Evolutionary conservation across 2,797 vertebrate species (phyloP).

Genomic region (Orientallactaga sibirica): DNA sequence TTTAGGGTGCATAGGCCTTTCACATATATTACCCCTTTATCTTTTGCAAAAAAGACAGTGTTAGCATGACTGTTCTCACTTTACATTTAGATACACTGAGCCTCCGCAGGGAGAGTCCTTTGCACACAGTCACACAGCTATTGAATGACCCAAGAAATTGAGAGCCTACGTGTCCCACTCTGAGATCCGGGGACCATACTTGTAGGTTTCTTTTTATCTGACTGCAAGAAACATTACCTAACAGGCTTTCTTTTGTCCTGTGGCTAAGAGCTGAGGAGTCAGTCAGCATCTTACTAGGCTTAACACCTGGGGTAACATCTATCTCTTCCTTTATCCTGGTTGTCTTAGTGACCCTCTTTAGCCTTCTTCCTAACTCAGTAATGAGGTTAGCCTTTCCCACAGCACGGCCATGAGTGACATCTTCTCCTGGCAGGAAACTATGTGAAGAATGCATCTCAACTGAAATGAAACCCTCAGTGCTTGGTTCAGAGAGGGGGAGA

Average conservation of each 20-base stretch:
- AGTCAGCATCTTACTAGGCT: background rate
- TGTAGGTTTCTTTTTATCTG: conserved; percentile 30
- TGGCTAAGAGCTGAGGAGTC: conserved; percentile 12
- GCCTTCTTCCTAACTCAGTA: conserved; percentile 19
- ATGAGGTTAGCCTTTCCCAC: conserved; percentile 22
- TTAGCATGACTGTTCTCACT: background rate
- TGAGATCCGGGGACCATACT: background rate
- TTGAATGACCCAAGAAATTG: background rate
- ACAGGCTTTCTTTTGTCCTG: background rate
- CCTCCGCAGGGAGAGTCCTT: background rate
- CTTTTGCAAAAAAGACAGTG: background rate
- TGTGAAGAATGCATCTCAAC: conserved; percentile 50
- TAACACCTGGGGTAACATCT: conserved; percentile 18
- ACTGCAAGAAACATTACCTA: background rate
- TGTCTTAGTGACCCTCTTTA: conserved; percentile 43
- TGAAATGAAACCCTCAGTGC: conserved; percentile 45
- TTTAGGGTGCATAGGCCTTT: background rate
- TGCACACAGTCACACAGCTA: background rate
- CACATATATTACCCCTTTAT: background rate
- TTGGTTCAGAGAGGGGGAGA: conserved; percentile 49
- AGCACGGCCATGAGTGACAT: background rate
- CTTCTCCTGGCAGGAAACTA: conserved; percentile 55
- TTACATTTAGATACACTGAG: conserved; percentile 35
- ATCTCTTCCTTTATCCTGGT: conserved; percentile 39
- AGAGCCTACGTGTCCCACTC: background rate